Percentiles rank a stretch among this genome's conserved stretches.
Conservation (phyloP, 2,113 vertebrate species). For the Sylvilagus bachmani region DNA sequence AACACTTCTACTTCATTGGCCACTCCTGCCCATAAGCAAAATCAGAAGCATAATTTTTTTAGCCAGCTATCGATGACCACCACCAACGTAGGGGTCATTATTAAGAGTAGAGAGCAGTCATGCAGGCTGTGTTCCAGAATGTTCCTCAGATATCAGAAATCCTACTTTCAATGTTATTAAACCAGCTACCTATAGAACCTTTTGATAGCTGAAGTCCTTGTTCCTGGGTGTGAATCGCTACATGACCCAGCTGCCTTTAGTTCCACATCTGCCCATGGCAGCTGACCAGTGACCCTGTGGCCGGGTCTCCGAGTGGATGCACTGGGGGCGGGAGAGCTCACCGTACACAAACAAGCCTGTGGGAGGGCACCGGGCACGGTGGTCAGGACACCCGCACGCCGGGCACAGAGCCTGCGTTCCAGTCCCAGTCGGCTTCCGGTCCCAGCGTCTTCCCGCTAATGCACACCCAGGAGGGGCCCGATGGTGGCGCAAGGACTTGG, state of each 20-base stretch:
- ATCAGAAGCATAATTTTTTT: not conserved
- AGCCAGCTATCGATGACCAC: not conserved
- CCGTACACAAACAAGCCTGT: not conserved
- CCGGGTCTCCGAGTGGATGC: not conserved
- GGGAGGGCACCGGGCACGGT: too few relatives aligned
- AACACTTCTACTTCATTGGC: not conserved
- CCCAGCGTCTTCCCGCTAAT: too few relatives aligned
- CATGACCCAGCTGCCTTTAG: not conserved
- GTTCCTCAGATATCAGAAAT: not conserved
- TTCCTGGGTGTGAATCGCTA: not conserved
- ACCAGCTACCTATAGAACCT: not conserved
- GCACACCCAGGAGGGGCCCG: too few relatives aligned
- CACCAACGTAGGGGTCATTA: not conserved
- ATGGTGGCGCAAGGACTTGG: too few relatives aligned
- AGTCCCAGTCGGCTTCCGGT: too few relatives aligned
- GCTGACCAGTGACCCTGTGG: not conserved
- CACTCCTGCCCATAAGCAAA: not conserved
- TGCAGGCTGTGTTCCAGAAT: too few relatives aligned
- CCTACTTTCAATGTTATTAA: not conserved
- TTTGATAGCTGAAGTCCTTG: not conserved
- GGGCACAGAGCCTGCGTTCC: too few relatives aligned
- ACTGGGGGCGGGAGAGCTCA: not conserved
- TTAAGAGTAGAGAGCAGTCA: not conserved
- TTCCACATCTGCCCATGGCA: not conserved
- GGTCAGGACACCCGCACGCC: too few relatives aligned